Conservation (phyloP, 1,140 invertebrate genomes). For the Hyposmocoma kahamanoa region DNA sequence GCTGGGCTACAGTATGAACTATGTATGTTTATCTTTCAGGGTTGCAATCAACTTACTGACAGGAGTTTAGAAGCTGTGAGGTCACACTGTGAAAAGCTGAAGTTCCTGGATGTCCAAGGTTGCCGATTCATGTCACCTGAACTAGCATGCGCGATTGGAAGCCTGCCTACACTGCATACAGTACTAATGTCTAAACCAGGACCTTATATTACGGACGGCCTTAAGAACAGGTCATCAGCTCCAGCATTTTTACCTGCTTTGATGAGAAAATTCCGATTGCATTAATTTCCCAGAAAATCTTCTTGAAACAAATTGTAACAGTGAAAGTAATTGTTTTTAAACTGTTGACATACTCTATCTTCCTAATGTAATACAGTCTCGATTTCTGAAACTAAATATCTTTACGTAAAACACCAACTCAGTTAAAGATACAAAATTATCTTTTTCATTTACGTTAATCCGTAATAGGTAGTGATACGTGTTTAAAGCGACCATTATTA, state of each 20-base stretch:
- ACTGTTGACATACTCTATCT: too few relatives aligned
- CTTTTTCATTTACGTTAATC: too few relatives aligned
- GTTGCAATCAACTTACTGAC: slow-evolving; percentile 80
- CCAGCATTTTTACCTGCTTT: slow-evolving; percentile 51
- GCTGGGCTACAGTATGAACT: too few relatives aligned
- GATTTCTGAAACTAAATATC: too few relatives aligned
- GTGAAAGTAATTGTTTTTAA: too few relatives aligned
- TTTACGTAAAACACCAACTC: too few relatives aligned
- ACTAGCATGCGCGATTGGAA: slow-evolving; percentile 64
- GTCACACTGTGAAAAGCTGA: slow-evolving; percentile 74
- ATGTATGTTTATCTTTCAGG: slow-evolving; percentile 55
- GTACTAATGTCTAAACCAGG: slow-evolving; percentile 63
- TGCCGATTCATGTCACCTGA: slow-evolving; percentile 76
- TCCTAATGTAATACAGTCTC: too few relatives aligned
- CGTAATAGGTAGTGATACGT: too few relatives aligned
- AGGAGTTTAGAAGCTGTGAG: slow-evolving; percentile 75
- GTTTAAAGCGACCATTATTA: too few relatives aligned
- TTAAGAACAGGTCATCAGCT: slow-evolving; percentile 50
- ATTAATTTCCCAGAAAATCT: too few relatives aligned
- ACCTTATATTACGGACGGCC: slow-evolving; percentile 55
- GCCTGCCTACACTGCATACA: slow-evolving; percentile 68
- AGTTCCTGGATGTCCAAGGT: slow-evolving; percentile 75
- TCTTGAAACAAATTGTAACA: too few relatives aligned
- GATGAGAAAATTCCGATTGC: slow-evolving; percentile 53
- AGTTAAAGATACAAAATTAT: too few relatives aligned